A percentile compares a stretch with the other conserved stretches of the same genome.
These are phyloP conservation scores for Chelon auratus DNA, from an alignment of 2,797 vertebrate species.

Conservation along the genomic window DNA sequence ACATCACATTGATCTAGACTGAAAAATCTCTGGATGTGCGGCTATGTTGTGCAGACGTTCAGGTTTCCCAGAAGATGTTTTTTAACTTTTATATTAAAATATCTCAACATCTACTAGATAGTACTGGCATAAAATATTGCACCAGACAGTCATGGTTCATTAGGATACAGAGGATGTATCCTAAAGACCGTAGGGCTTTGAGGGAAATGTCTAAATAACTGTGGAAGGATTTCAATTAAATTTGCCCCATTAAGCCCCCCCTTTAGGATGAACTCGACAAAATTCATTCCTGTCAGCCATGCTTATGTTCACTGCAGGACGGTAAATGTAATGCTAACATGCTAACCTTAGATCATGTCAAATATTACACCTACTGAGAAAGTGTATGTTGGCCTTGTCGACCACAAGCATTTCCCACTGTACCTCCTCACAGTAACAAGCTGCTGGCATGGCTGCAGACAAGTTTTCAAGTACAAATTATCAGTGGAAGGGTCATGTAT, in stretches of 20 bases:
- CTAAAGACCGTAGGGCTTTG: neutral
- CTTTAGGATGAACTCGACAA: neutral
- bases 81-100: neutral
- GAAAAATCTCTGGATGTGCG: neutral
- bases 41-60: neutral
- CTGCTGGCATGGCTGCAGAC: neutral
- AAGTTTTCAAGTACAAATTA: conserved; percentile 12
- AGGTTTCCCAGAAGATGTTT: neutral
- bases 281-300: neutral
- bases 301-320: conserved; percentile 3
- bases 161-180: neutral
- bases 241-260: too few species aligned
- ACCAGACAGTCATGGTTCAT: neutral
- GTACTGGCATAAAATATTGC: neutral
- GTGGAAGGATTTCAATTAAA: too few species aligned
- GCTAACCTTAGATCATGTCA: neutral
- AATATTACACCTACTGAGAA: neutral
- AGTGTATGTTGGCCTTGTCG: neutral
- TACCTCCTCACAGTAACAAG: neutral
- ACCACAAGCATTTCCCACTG: neutral
- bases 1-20: neutral
- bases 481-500: conserved; percentile 29
- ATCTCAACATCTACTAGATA: neutral
- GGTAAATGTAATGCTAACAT: neutral
- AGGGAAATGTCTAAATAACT: too few species aligned